These are phyloP conservation scores for Arvicanthis niloticus DNA, from an alignment of 2,113 vertebrate genomes.

Conservation along the genomic window DNA sequence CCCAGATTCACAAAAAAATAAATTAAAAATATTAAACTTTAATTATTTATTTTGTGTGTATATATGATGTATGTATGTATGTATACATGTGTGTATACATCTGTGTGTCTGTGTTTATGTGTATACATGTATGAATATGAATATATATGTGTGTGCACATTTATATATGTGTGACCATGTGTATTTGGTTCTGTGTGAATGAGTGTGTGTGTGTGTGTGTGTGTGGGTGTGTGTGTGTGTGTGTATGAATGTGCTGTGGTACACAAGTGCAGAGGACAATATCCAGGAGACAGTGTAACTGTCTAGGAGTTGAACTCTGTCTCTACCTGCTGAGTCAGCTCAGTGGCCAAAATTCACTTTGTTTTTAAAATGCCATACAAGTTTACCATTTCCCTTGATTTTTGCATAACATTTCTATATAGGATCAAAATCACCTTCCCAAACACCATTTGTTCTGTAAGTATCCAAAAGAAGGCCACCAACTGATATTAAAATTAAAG, in stretches of 20 bases:
- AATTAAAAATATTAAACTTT: background rate
- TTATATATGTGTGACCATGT: too few species aligned
- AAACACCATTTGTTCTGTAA: background rate
- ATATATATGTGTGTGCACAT: background rate
- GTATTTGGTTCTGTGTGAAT: too few species aligned
- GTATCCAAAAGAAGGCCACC: background rate
- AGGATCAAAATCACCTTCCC: background rate
- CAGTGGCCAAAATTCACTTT: background rate
- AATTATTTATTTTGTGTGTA: background rate
- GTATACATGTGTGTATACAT: too few species aligned
- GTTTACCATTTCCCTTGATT: background rate
- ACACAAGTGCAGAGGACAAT: background rate
- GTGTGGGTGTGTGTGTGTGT: background rate
- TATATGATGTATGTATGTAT: background rate
- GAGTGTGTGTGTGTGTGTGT: background rate
- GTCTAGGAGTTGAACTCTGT: background rate
- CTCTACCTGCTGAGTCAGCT: background rate
- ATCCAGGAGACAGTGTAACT: background rate
- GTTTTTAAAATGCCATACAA: background rate
- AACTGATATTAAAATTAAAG: too few species aligned
- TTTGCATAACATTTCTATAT: background rate
- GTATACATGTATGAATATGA: too few species aligned
- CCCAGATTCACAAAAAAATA: background rate
- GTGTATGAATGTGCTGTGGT: background rate
- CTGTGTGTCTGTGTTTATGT: background rate